Base-by-base conservation (phyloP, 2,113 vertebrate species). In the Paramisgurnus dabryanus region DNA sequence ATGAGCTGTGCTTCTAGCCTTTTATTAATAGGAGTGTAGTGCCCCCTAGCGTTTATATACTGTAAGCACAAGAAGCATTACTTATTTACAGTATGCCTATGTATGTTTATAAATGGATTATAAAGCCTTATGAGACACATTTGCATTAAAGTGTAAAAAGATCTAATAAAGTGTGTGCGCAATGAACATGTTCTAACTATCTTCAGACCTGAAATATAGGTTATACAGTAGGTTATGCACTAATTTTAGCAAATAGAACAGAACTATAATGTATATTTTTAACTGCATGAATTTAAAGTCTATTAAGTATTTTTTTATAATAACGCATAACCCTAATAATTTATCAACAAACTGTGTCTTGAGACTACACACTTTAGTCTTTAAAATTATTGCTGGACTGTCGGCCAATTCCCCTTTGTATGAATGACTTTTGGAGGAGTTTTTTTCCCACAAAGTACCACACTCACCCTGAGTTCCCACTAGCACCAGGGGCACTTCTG, bases 401-500 rank as follows among this genome's bases (percentile, higher is more conserved):
- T 47, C 10, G 1, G 45, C 10, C 3, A 47, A 47, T 1, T 47
- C 10, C 4, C 2, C 27, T 1, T 34, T 34, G 27, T 2, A 34
- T 34, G 27, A 34, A 34, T 47, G 45, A 47, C 45, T 47, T 47
- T 10, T 47, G 10, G 0, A 72, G 9, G 17, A 22, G 4, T 70
- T 34, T 50, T n/a, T 53, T 12, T 45, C 40, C 43, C 15, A 49
- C 17, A 27, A 3, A 67, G 27, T 58, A 7, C 18, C 53, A 6
- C 4, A 68, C 88, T 88, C 79, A 99, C 98, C 98, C 93, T 99
- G 98, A 0, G 97, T 99, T 18, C 98, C 98, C 74, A 99, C 98
- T 49, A 99, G 95, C 0, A 99, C 95, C 86, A 99, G 94, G 0
- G 98, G 98, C 63, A 98, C 91, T 13, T 99, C 98, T 0, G 91